A percentile compares a stretch with the other conserved stretches of the same genome.
Evolutionary conservation across 1,140 invertebrate genomes (phyloP).

Genomic region (Danaus plexippus): DNA sequence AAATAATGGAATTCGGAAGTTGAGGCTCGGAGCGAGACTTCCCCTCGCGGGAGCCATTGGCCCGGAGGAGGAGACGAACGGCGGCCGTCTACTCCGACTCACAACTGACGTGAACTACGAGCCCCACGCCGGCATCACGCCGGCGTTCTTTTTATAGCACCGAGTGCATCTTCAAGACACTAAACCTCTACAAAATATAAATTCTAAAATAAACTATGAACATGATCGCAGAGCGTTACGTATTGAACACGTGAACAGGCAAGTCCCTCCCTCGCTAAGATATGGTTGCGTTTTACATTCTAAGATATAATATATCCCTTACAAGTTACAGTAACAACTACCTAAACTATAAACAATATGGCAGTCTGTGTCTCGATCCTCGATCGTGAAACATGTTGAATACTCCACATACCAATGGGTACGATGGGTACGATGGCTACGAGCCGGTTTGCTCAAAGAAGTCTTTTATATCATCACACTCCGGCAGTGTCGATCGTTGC

Average conservation of each 20-base stretch:
- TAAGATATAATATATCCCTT: conserved; percentile 19
- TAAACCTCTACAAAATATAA: conserved; percentile 2
- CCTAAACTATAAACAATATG: conserved; percentile 32
- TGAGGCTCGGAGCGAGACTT: not conserved
- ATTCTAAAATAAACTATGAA: conserved; percentile 4
- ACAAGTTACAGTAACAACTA: conserved; percentile 17
- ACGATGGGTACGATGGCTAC: too few relatives aligned
- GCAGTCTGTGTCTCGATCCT: conserved; percentile 29
- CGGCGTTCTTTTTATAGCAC: conserved; percentile 4
- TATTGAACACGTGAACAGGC: conserved; percentile 6
- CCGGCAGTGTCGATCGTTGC: too few relatives aligned
- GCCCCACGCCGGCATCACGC: too few relatives aligned
- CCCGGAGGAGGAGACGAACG: not conserved
- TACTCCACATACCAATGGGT: too few relatives aligned
- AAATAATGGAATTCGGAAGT: conserved; percentile 13
- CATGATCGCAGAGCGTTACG: conserved; percentile 2
- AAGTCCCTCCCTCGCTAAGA: conserved; percentile 16
- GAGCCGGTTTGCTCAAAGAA: too few relatives aligned
- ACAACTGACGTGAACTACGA: too few relatives aligned
- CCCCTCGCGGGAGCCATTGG: not conserved
- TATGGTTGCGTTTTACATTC: conserved; percentile 22
- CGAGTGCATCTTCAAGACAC: not conserved
- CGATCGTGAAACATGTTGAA: too few relatives aligned
- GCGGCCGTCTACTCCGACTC: not conserved
- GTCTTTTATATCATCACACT: too few relatives aligned